These are phyloP conservation scores for Cricetomys ansorgei DNA, from an alignment of 2,113 vertebrate genomes.

Conservation along the genomic window DNA sequence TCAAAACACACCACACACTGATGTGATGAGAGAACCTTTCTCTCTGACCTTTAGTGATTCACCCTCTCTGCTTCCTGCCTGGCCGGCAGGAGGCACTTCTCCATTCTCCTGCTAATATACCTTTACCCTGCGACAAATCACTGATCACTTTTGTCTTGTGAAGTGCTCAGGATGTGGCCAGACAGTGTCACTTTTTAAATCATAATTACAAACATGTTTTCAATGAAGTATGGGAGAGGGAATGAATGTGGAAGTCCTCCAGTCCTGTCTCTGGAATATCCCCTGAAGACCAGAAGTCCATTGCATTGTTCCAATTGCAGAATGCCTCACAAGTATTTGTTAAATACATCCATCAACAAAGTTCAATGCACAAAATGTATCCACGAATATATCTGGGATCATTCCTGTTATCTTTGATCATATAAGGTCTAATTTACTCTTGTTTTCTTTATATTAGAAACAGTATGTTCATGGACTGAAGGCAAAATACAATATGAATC, in stretches of 20 bases:
- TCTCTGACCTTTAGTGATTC: background rate
- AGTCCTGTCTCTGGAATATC: background rate
- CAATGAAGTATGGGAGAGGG: no score
- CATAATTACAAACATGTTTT: background rate
- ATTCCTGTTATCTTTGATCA: background rate
- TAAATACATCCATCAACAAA: background rate
- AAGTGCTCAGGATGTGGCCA: background rate
- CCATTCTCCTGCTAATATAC: background rate
- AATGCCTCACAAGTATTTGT: background rate
- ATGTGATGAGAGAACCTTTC: background rate
- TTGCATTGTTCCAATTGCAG: background rate
- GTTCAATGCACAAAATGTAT: background rate
- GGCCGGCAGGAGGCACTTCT: background rate
- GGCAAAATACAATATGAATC: background rate
- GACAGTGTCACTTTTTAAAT: background rate
- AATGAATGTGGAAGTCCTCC: background rate
- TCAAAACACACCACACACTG: background rate
- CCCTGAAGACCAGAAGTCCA: background rate
- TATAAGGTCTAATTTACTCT: background rate
- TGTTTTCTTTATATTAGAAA: constrained; percentile 4
- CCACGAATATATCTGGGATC: background rate
- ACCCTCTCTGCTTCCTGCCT: background rate
- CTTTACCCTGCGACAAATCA: background rate
- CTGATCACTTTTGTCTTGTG: background rate
- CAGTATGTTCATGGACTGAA: background rate